Conservation (phyloP, 2,888 invertebrate species). For the Strigamia crassipes region DNA sequence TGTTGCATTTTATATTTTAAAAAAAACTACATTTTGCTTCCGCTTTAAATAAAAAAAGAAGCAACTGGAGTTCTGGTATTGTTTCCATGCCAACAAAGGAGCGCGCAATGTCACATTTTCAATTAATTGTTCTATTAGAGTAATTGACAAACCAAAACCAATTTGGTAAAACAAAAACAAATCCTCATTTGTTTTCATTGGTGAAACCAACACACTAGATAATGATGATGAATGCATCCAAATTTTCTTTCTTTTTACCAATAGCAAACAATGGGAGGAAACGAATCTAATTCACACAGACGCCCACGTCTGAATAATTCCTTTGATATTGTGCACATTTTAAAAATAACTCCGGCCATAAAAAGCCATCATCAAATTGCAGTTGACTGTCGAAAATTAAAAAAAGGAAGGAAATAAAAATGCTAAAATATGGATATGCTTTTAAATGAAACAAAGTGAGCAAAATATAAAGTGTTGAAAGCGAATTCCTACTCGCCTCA, state of each 20-base stretch:
- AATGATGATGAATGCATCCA: neutral
- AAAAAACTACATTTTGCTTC: neutral
- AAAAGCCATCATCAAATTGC: neutral
- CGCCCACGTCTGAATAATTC: no score
- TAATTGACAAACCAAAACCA: neutral
- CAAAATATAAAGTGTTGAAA: neutral
- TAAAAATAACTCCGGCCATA: neutral
- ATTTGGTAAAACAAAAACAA: constrained; percentile 10
- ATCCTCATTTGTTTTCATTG: constrained; percentile 11
- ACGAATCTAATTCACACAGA: no score
- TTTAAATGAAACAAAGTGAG: constrained; percentile 1
- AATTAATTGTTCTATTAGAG: neutral
- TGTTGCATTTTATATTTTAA: neutral
- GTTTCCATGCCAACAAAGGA: neutral
- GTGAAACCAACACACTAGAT: neutral
- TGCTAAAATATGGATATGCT: neutral
- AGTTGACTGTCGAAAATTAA: neutral
- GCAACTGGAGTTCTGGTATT: neutral
- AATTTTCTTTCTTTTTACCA: neutral
- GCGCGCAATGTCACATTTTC: neutral
- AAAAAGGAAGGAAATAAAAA: neutral
- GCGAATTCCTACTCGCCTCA: neutral
- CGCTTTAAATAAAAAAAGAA: neutral
- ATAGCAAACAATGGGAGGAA: neutral
- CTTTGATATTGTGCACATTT: neutral